Conservation (phyloP, 2,888 invertebrate genomes). For the Eupithecia inturbata region DNA sequence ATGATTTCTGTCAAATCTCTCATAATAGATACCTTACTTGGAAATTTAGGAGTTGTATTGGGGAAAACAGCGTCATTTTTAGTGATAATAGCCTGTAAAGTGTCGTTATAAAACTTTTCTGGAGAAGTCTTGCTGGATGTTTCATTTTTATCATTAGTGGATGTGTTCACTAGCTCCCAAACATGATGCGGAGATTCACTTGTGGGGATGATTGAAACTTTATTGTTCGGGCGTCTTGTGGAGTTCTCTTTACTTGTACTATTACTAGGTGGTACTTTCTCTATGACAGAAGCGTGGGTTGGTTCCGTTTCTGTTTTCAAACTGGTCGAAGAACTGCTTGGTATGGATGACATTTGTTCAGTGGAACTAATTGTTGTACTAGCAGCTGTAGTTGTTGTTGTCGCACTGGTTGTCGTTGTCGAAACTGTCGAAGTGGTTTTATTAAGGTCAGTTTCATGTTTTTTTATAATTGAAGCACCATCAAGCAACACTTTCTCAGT, state of each 20-base stretch:
- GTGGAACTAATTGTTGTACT: slow-evolving; percentile 27
- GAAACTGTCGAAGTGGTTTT: slow-evolving; percentile 44
- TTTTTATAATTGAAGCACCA: slow-evolving; percentile 78
- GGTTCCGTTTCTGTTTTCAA: slow-evolving; percentile 37
- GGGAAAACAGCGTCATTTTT: slow-evolving; percentile 80
- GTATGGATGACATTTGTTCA: slow-evolving; percentile 36
- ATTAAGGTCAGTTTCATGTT: slow-evolving; percentile 55
- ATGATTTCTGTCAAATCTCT: slow-evolving; percentile 87
- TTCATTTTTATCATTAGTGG: slow-evolving; percentile 71
- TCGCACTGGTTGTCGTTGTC: slow-evolving; percentile 44
- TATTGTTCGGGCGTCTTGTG: slow-evolving; percentile 75
- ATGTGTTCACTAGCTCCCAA: slow-evolving; percentile 85
- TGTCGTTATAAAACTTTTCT: slow-evolving; percentile 85
- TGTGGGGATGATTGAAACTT: slow-evolving; percentile 77
- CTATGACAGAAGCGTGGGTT: slow-evolving; percentile 41
- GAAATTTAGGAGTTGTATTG: slow-evolving; percentile 75
- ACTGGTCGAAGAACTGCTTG: slow-evolving; percentile 44
- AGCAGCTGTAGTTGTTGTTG: slow-evolving; percentile 44
- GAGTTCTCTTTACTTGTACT: slow-evolving; percentile 60
- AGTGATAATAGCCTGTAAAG: slow-evolving; percentile 85
- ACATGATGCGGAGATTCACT: slow-evolving; percentile 73
- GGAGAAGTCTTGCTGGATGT: slow-evolving; percentile 71
- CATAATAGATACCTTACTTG: slow-evolving; percentile 75
- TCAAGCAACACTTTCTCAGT: slow-evolving; percentile 75
- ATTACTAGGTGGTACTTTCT: slow-evolving; percentile 29